A percentile compares a stretch with the other conserved stretches of the same genome.
phyloP scores from a whole-genome alignment of 2,797 vertebrate species.

The Arnoldichthys spilopterus region DNA sequence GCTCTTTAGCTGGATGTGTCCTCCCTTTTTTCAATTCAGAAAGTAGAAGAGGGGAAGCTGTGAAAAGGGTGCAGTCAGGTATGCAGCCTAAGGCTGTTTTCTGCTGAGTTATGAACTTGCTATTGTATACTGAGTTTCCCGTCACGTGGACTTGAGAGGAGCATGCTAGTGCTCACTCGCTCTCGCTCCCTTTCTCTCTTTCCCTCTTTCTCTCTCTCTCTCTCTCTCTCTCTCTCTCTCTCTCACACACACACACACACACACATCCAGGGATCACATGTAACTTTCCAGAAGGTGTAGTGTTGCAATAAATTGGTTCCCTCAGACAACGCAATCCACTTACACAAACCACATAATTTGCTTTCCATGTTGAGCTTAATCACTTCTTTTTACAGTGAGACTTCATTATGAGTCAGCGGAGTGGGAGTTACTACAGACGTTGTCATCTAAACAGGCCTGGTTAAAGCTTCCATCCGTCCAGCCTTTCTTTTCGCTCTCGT shows the following conservation, averaged over 20 bases:
- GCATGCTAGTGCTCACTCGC: too few species aligned
- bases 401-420: slow-evolving; percentile 33
- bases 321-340: slow-evolving; percentile 44
- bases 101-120: slow-evolving; percentile 58
- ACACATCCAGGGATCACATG: slow-evolving; percentile 7
- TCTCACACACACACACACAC: not conserved
- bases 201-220: slow-evolving; percentile 12
- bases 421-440: slow-evolving; percentile 21
- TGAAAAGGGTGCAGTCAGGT: slow-evolving; percentile 55
- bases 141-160: slow-evolving; percentile 39
- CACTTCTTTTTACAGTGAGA: slow-evolving; percentile 43
- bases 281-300: slow-evolving; percentile 39
- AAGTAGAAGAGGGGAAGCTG: slow-evolving; percentile 30
- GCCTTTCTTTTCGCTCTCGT: slow-evolving; percentile 8
- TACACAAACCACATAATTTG: slow-evolving; percentile 41
- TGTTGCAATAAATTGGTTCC: slow-evolving; percentile 52
- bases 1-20: not conserved
- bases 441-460: slow-evolving; percentile 13
- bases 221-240: slow-evolving; percentile 15
- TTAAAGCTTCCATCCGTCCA: slow-evolving; percentile 5
- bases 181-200: slow-evolving; percentile 4
- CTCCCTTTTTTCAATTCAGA: not conserved
- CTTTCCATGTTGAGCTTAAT: slow-evolving; percentile 45
- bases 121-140: slow-evolving; percentile 52
- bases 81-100: slow-evolving; percentile 52